These are phyloP conservation scores for Marmota flaviventris DNA, from an alignment of 2,113 vertebrate genomes.

Conservation along the genomic window DNA sequence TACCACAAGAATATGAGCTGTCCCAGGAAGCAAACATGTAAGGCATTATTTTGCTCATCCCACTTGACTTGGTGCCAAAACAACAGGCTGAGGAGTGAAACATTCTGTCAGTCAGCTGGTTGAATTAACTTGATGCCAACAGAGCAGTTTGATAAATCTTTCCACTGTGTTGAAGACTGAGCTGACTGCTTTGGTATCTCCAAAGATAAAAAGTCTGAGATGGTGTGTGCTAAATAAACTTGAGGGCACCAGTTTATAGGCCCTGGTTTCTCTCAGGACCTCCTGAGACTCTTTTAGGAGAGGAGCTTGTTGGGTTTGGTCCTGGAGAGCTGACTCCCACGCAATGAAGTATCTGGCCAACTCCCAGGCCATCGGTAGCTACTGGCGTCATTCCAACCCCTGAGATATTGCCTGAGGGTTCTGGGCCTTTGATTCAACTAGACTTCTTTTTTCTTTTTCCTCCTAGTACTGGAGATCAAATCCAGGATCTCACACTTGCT, in stretches of 20 bases:
- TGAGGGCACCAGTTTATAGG: not conserved
- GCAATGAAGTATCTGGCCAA: not conserved
- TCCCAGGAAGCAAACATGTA: not conserved
- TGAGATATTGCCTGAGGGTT: not conserved
- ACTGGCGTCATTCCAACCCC: not conserved
- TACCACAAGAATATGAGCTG: not conserved
- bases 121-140: not conserved
- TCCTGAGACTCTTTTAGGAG: not conserved
- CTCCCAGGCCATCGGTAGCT: not conserved
- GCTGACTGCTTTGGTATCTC: not conserved
- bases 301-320: not conserved
- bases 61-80: not conserved
- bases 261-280: not conserved
- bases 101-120: not conserved
- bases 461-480: not conserved
- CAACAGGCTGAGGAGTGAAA: not conserved
- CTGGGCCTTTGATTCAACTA: not conserved
- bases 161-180: not conserved
- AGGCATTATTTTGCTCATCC: constrained; percentile 14
- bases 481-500: not conserved
- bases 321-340: not conserved
- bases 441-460: too few relatives aligned
- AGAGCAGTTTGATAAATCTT: not conserved
- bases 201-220: not conserved
- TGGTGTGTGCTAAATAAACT: not conserved